Evolutionary conservation across 2,797 vertebrate species (phyloP), one percentile per base, ranked within the genome.

Genomic region (Limnodromus scolopaceus): DNA sequence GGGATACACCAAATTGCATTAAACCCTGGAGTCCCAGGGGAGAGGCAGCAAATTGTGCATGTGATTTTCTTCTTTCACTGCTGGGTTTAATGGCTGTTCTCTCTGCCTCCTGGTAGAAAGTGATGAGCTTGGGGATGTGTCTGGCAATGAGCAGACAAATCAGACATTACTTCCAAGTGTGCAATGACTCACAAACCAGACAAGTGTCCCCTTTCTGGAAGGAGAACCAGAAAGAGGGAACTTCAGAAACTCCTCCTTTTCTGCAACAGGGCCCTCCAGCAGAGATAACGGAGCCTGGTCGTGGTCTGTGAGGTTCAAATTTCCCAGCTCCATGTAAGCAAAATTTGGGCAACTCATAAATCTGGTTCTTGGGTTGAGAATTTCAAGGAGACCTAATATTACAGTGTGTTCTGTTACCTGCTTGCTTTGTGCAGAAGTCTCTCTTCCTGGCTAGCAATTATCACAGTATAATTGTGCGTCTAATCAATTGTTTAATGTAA

Each of bases 1-100:
- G 89, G 93, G 82, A 88, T 88, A 74, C 54, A 86, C 93, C 89
- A 95, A 96, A 95, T 79, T 96, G 89, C 90, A 94, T 97, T 96
- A 97, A 97, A 90, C 86, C 64, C 79, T 76, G 19, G 54, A 76
- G 74, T 89, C 88, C 84, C 63, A 87, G 24, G 75, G 86, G 87
- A 92, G 57, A 81, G 54, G 74, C 90, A 93, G 71, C 25, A 93
- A 93, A 95, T 79, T 39, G 58, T 81, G 68, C 86, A 79, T 95
- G 87, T 81, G 74, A 79, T 90, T 77, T 91, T 95, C 60, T 89
- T 83, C 82, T 95, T 96, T 89, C 60, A 65, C 60, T 96, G 75
- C 78, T 57, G 55, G n/a, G 45, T 92, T 91, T 96, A 92, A 92
- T 89, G 90, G 86, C 41, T 10, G 3, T 28, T 91, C 78, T 75